Evolutionary conservation across 2,888 invertebrate species (phyloP).

Genomic region (Chrysomela aeneicollis): DNA sequence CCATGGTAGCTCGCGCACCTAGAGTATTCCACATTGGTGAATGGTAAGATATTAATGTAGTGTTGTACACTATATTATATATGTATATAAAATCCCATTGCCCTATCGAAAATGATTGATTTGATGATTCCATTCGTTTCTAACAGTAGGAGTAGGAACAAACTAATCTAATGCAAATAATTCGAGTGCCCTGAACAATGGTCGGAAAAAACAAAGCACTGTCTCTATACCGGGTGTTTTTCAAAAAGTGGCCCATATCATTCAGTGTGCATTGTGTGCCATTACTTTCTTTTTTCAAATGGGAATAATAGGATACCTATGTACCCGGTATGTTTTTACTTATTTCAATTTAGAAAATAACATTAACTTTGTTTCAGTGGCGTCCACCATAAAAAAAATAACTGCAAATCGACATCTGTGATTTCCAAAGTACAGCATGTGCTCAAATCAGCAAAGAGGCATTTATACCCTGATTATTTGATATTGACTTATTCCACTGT

Average conservation of each 20-base stretch:
- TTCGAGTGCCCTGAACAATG: too few relatives aligned
- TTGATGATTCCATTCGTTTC: background rate
- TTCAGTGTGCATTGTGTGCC: too few relatives aligned
- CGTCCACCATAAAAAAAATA: slow-evolving; percentile 92
- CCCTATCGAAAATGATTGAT: too few relatives aligned
- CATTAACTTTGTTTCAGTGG: slow-evolving; percentile 71
- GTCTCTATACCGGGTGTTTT: too few relatives aligned
- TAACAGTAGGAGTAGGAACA: too few relatives aligned
- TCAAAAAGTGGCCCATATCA: too few relatives aligned
- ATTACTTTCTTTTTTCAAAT: background rate
- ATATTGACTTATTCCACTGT: slow-evolving; percentile 72
- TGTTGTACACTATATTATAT: too few relatives aligned
- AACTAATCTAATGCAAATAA: too few relatives aligned
- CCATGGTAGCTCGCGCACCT: slow-evolving; percentile 91
- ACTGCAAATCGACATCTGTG: slow-evolving; percentile 86
- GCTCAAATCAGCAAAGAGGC: slow-evolving; percentile 73
- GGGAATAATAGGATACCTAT: too few relatives aligned
- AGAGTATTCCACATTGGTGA: slow-evolving; percentile 98
- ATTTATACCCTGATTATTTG: slow-evolving; percentile 76
- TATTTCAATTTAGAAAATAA: background rate
- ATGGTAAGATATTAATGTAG: too few relatives aligned
- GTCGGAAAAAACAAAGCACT: too few relatives aligned
- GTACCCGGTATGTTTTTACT: background rate
- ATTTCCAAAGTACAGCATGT: slow-evolving; percentile 86
- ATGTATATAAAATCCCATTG: too few relatives aligned